Evolutionary conservation across 2,113 vertebrate species (phyloP), one percentile per base, ranked within the genome.

Genomic region (Phrynocephalus versicolor): DNA sequence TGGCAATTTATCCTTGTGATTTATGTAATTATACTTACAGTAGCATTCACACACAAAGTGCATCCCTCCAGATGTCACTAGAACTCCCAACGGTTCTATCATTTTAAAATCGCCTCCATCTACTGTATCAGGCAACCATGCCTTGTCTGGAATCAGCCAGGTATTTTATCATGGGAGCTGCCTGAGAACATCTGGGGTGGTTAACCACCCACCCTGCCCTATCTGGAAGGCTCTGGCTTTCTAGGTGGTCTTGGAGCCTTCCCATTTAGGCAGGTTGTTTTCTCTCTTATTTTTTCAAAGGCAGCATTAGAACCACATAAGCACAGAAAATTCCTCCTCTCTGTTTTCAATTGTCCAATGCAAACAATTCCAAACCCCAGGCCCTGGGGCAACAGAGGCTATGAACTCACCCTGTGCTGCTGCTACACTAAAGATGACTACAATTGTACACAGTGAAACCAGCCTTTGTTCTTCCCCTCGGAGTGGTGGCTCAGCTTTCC

Each of bases 161-260:
- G 58, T n/a, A 41, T 79, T 77, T 41, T 37, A 27, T 74, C 57
- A 80, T 37, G 30, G 60, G 39, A 16, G 27, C 23, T 58, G 57
- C 6, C 74, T 64, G 55, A 72, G 67, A 62, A 77, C 14, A 19
- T 62, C 23, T 65, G 35, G 77, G 37, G 37, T 72, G 58, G 37
- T 37, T 72, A 69, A n/a, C 67, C 82, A 72, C 41, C 58, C 72
- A 79, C 25, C 45, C 45, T 55, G 55, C 58, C 81, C 35, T 58
- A 19, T 41, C 41, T 74, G 69, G 30, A 35, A 45, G 76, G 35
- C 45, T 58, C 60, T 14, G 73, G 70, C 70, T 35, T 88, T 73
- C 76, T 80, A 80, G 86, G 87, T 88, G 82, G 82, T 84, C 87
- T 88, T 45, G 70, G 67, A 39, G 30, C 30, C 70, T 67, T 67